A percentile compares a stretch with the other conserved stretches of the same genome.
These are phyloP conservation scores for Nephrotoma flavescens DNA, from an alignment of 2,888 invertebrate genomes.

Conservation along the genomic window DNA sequence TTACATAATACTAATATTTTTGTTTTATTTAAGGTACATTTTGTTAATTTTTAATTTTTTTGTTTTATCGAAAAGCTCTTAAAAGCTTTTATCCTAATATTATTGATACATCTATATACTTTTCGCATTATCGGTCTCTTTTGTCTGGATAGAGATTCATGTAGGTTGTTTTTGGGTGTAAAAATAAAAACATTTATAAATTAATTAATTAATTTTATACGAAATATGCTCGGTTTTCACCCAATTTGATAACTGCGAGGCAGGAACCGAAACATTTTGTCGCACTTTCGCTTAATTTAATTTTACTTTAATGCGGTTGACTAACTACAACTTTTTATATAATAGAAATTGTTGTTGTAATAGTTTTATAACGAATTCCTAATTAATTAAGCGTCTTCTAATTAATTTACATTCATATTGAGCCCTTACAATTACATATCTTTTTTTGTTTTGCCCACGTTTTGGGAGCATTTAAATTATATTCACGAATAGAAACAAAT, in stretches of 20 bases:
- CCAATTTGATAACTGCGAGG: too few relatives aligned
- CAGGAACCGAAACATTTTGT: too few relatives aligned
- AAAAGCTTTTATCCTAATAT: background rate
- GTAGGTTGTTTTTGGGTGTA: background rate
- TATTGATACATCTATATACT: background rate
- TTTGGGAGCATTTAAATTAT: background rate
- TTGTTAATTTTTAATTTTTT: background rate
- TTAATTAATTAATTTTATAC: background rate
- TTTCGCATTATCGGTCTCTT: background rate
- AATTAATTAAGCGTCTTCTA: background rate
- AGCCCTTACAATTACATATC: too few relatives aligned
- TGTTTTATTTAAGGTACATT: background rate
- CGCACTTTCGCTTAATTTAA: background rate
- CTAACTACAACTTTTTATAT: background rate
- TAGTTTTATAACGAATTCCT: background rate
- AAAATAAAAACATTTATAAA: background rate
- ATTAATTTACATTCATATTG: background rate
- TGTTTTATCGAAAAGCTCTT: background rate
- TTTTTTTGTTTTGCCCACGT: background rate
- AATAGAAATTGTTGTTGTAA: background rate
- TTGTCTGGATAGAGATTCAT: background rate
- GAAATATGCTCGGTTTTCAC: too few relatives aligned
- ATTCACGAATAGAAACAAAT: background rate
- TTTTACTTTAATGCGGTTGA: background rate
- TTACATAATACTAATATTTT: background rate